Conservation (phyloP, 2,113 vertebrate genomes). For the Lagenorhynchus albirostris region DNA sequence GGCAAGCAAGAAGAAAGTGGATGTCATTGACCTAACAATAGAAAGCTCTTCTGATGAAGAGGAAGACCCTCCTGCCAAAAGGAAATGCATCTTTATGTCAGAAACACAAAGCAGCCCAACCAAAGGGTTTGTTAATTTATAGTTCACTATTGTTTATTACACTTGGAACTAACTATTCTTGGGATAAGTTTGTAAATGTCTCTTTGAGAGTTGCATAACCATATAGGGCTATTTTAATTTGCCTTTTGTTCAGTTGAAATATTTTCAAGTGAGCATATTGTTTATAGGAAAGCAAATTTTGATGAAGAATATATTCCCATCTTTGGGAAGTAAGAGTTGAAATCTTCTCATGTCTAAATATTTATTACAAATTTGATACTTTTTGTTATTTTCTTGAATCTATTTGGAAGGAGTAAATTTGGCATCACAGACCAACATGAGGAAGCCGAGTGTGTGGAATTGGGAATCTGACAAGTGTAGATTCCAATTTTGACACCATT, state of each 20-base stretch:
- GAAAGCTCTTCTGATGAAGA: slow-evolving; percentile 95
- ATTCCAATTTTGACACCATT: neutral
- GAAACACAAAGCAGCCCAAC: slow-evolving; percentile 89
- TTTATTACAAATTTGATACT: slow-evolving; percentile 31
- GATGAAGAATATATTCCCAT: slow-evolving; percentile 21
- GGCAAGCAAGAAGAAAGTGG: slow-evolving; percentile 89
- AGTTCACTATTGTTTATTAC: slow-evolving; percentile 67
- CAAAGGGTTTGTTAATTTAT: slow-evolving; percentile 90
- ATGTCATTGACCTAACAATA: slow-evolving; percentile 94
- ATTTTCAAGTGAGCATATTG: slow-evolving; percentile 6
- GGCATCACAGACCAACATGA: neutral
- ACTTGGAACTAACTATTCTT: slow-evolving; percentile 47
- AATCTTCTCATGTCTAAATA: neutral
- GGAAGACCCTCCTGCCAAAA: slow-evolving; percentile 88
- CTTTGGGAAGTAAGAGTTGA: slow-evolving; percentile 24
- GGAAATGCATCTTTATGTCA: slow-evolving; percentile 91
- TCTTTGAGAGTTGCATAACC: neutral
- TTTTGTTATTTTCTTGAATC: slow-evolving; percentile 23
- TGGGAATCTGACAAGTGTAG: neutral
- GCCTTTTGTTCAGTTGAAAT: slow-evolving; percentile 56
- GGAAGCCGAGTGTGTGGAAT: neutral
- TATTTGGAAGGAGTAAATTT: slow-evolving; percentile 15
- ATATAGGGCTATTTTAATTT: slow-evolving; percentile 52
- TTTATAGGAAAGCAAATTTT: slow-evolving; percentile 42
- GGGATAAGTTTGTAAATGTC: slow-evolving; percentile 33